These are phyloP conservation scores for Sphenodon punctatus DNA, from an alignment of 2,797 vertebrate genomes.

Conservation along the genomic window DNA sequence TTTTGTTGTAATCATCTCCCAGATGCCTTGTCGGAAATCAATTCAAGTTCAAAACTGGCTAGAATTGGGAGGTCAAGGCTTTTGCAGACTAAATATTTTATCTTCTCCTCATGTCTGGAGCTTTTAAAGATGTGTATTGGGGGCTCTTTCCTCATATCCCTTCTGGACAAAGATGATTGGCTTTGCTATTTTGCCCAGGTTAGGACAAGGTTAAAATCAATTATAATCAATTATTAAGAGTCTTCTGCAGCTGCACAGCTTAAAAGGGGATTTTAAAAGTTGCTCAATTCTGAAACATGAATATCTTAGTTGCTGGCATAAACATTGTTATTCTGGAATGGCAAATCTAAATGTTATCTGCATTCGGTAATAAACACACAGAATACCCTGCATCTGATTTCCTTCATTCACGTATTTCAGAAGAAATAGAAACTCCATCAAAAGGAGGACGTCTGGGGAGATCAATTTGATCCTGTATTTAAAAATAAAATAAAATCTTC, in stretches of 20 bases:
- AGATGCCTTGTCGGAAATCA: conserved; percentile 96
- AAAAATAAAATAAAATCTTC: conserved; percentile 27
- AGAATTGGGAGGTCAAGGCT: conserved; percentile 90
- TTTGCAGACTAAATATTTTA: conserved; percentile 95
- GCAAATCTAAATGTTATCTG: conserved; percentile 70
- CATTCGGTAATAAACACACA: conserved; percentile 43
- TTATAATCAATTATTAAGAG: conserved; percentile 96
- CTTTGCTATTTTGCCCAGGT: conserved; percentile 85
- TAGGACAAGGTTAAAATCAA: conserved; percentile 93
- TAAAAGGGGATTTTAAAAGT: conserved; percentile 76
- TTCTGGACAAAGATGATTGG: conserved; percentile 83
- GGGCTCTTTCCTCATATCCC: conserved; percentile 81
- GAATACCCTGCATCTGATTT: conserved; percentile 41
- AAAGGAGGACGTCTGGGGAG: conserved; percentile 5
- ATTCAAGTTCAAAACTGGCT: conserved; percentile 90
- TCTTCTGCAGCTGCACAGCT: conserved; percentile 76
- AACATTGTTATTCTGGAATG: conserved; percentile 66
- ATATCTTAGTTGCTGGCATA: conserved; percentile 57
- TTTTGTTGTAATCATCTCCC: conserved; percentile 97
- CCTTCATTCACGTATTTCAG: conserved; percentile 25
- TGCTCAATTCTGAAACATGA: conserved; percentile 66
- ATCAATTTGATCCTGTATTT: conserved; percentile 24
- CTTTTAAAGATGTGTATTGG: conserved; percentile 89
- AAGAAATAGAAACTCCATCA: conserved; percentile 36
- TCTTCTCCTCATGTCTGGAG: conserved; percentile 89